Conservation (phyloP, 1,140 invertebrate genomes). For the Diprion similis region DNA sequence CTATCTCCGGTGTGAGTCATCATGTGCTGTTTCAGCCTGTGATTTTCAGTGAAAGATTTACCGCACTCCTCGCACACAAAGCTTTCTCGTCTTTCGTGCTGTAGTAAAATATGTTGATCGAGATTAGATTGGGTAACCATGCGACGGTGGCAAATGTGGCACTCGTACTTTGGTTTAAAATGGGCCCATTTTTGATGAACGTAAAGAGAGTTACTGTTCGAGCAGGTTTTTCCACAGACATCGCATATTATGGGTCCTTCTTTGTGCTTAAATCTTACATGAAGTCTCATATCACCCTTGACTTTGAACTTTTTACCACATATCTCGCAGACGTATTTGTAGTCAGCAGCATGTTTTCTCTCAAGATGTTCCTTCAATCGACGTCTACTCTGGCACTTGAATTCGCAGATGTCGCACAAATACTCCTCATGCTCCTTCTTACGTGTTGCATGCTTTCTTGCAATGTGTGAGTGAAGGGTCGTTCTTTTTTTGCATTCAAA, state of each 20-base stretch:
- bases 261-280: conserved; percentile 69
- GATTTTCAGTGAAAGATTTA: conserved; percentile 65
- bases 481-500: conserved; percentile 33
- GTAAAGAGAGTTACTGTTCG: conserved; percentile 43
- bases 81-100: conserved; percentile 56
- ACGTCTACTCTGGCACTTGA: conserved; percentile 57
- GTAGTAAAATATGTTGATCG: conserved; percentile 60
- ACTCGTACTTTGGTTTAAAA: conserved; percentile 51
- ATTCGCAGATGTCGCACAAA: conserved; percentile 53
- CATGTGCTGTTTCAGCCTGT: conserved; percentile 68
- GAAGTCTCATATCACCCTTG: conserved; percentile 67
- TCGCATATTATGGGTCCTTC: conserved; percentile 61
- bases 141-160: conserved; percentile 52
- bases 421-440: background rate
- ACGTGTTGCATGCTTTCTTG: conserved; percentile 32
- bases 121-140: conserved; percentile 59
- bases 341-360: conserved; percentile 56
- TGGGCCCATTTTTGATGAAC: conserved; percentile 51
- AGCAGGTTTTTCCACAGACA: conserved; percentile 58
- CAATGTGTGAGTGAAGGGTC: conserved; percentile 31
- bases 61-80: conserved; percentile 66
- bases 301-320: conserved; percentile 67
- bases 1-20: conserved; percentile 69
- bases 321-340: conserved; percentile 61
- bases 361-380: conserved; percentile 56